Conservation (phyloP, 2,113 vertebrate species). For the Pangasianodon hypophthalmus region DNA sequence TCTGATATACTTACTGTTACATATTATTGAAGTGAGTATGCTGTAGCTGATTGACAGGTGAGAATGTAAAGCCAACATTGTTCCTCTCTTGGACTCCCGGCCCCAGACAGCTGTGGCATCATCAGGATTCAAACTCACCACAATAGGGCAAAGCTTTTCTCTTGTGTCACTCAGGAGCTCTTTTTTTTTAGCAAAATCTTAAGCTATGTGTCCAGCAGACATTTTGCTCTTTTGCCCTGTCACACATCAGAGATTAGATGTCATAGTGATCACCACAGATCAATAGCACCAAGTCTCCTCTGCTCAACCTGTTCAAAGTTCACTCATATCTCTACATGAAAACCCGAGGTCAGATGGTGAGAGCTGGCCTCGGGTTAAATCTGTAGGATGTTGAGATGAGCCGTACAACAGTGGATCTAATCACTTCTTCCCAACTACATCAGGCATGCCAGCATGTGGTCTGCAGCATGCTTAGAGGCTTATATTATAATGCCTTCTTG, state of each 20-base stretch:
- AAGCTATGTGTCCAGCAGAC: not conserved
- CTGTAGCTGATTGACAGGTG: not conserved
- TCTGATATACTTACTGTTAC: not conserved
- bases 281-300: conserved; percentile 51
- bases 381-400: conserved; percentile 61
- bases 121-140: not conserved
- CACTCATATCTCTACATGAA: conserved; percentile 46
- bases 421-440: conserved; percentile 62
- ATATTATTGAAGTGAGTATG: not conserved
- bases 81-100: not conserved
- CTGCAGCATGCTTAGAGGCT: conserved; percentile 32
- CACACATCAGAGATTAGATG: conserved; percentile 39
- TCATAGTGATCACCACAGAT: conserved; percentile 50
- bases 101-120: not conserved
- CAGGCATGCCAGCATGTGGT: conserved; percentile 53
- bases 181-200: not conserved
- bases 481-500: conserved; percentile 60
- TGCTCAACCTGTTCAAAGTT: conserved; percentile 48
- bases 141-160: not conserved
- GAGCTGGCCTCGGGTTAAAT: conserved; percentile 48
- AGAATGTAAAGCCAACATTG: not conserved
- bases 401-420: conserved; percentile 62
- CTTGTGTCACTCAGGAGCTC: not conserved
- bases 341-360: conserved; percentile 58
- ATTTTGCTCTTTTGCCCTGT: not conserved